These are phyloP conservation scores for Brachynemurus nebulosus DNA, from an alignment of 2,888 invertebrate genomes.

Conservation along the genomic window DNA sequence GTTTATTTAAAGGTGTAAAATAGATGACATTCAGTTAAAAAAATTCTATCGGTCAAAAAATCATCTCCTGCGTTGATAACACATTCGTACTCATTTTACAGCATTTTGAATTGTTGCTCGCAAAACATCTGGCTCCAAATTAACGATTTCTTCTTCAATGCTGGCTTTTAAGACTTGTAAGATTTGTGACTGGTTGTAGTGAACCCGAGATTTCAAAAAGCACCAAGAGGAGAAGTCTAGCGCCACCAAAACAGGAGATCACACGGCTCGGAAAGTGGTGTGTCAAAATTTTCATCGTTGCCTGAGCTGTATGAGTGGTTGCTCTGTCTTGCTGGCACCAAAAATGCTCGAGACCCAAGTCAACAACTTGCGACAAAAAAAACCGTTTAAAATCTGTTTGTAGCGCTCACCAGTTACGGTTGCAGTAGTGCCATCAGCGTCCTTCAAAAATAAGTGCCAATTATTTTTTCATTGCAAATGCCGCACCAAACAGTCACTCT, in stretches of 20 bases:
- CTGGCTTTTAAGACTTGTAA: neutral
- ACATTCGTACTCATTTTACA: neutral
- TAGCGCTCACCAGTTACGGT: neutral
- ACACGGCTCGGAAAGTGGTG: slow-evolving; percentile 11
- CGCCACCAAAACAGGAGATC: slow-evolving; percentile 9
- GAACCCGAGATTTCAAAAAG: neutral
- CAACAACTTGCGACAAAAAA: too few relatives aligned
- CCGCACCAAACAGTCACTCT: neutral
- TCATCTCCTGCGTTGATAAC: neutral
- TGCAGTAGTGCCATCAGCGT: neutral
- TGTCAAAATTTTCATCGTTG: slow-evolving; percentile 13
- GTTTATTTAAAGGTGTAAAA: too few relatives aligned
- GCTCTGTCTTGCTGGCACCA: too few relatives aligned
- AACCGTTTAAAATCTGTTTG: neutral
- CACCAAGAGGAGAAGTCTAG: too few relatives aligned
- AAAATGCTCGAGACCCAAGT: neutral
- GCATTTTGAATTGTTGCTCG: neutral
- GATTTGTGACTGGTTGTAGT: neutral
- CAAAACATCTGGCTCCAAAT: neutral
- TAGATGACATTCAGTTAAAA: too few relatives aligned
- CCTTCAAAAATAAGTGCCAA: neutral
- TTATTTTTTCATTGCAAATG: neutral
- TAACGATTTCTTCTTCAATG: neutral
- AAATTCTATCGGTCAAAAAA: neutral
- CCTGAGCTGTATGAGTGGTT: slow-evolving; percentile 11